These are phyloP conservation scores for Pachyseris speciosa DNA, from an alignment of 64 coral and sea anemone species.

Conservation along the genomic window DNA sequence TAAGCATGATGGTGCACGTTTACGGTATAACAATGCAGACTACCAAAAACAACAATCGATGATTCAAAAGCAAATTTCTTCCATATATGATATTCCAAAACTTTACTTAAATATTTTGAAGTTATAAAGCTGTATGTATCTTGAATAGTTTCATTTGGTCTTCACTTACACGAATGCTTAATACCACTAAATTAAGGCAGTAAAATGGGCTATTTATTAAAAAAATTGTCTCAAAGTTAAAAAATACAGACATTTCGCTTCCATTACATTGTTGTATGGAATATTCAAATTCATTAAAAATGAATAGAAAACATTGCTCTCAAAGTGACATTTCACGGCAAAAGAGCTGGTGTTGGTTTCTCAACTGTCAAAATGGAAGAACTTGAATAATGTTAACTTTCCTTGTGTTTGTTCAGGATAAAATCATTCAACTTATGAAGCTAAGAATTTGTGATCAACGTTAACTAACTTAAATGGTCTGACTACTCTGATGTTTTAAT, in stretches of 20 bases:
- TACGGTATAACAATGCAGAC: too few species aligned
- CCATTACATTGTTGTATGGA: background rate
- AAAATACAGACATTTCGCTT: background rate
- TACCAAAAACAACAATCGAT: too few species aligned
- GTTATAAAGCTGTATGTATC: background rate
- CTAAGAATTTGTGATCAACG: background rate
- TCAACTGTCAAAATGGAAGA: slow-evolving; percentile 40
- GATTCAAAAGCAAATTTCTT: too few species aligned
- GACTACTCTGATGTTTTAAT: too few species aligned
- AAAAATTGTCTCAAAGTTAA: background rate
- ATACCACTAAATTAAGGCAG: too few species aligned
- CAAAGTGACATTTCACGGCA: slow-evolving; percentile 13
- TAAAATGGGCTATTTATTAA: background rate
- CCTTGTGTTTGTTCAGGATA: background rate
- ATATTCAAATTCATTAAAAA: background rate
- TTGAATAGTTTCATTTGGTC: background rate
- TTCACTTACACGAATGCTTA: too few species aligned
- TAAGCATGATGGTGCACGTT: too few species aligned
- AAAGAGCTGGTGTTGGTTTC: slow-evolving; percentile 29
- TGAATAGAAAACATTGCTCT: background rate
- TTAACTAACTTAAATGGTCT: too few species aligned
- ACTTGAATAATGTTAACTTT: too few species aligned
- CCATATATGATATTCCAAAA: too few species aligned
- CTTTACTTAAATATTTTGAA: too few species aligned
- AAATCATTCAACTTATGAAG: background rate